A percentile compares a stretch with the other conserved stretches of the same genome.
Evolutionary conservation across 2,888 invertebrate genomes (phyloP).

Genomic region (Philonicus albiceps): DNA sequence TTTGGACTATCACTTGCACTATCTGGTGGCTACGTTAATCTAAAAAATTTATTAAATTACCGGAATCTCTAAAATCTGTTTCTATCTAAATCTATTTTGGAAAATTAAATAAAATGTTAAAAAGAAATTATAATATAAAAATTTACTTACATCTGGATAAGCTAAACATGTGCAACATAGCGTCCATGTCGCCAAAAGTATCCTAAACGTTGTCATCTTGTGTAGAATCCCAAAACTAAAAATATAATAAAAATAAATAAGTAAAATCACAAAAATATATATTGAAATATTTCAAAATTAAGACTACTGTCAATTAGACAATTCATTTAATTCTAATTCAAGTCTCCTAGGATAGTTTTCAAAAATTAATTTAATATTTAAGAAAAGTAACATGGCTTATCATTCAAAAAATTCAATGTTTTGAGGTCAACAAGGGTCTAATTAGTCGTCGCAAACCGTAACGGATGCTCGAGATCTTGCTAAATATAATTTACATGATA

Average conservation of each 20-base stretch:
- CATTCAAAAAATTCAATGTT: background rate
- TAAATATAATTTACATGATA: constrained; percentile 29
- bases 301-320: background rate
- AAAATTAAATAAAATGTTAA: background rate
- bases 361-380: background rate
- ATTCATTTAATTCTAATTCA: background rate
- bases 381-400: background rate
- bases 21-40: too few relatives aligned
- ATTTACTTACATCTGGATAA: constrained; percentile 62
- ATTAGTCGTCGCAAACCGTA: background rate
- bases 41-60: too few relatives aligned
- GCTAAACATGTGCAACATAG: constrained; percentile 61
- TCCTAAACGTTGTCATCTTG: constrained; percentile 60
- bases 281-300: background rate
- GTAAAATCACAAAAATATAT: background rate
- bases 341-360: background rate
- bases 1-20: too few relatives aligned
- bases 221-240: constrained; percentile 52
- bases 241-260: constrained; percentile 44
- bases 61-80: too few relatives aligned
- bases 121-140: constrained; percentile 63
- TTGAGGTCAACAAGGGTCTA: background rate
- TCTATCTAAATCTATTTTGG: too few relatives aligned
- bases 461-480: background rate
- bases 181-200: constrained; percentile 58